Conservation (phyloP, 2,797 vertebrate genomes). For the Coracias cyanogaster region DNA sequence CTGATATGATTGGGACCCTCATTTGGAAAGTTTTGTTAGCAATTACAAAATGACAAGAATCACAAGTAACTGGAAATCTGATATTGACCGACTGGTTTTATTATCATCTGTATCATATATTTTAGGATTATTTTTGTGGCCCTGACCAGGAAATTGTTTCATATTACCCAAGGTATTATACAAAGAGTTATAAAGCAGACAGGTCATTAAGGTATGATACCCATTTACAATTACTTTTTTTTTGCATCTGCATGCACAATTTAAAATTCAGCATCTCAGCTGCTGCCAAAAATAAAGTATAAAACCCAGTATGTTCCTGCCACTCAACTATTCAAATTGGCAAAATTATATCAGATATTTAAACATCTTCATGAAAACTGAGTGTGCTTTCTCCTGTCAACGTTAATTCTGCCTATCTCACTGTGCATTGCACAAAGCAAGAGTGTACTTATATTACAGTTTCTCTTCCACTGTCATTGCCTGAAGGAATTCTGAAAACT, state of each 20-base stretch:
- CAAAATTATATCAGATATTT: not conserved
- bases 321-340: not conserved
- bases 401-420: not conserved
- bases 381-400: not conserved
- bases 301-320: not conserved
- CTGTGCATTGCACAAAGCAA: not conserved
- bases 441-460: not conserved
- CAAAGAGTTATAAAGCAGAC: not conserved
- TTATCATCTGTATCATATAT: not conserved
- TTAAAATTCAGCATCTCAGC: not conserved
- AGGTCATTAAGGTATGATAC: not conserved
- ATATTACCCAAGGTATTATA: not conserved
- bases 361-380: not conserved
- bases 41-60: not conserved
- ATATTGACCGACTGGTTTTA: not conserved
- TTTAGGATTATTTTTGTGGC: not conserved
- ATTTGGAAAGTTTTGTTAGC: not conserved
- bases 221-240: not conserved
- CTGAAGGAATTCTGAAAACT: conserved; percentile 52
- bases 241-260: not conserved
- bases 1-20: not conserved
- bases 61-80: not conserved
- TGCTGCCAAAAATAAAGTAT: not conserved
- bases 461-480: conserved; percentile 15
- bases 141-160: not conserved